phyloP scores from a whole-genome alignment of 2,888 invertebrate species.

The Acronicta psi region DNA sequence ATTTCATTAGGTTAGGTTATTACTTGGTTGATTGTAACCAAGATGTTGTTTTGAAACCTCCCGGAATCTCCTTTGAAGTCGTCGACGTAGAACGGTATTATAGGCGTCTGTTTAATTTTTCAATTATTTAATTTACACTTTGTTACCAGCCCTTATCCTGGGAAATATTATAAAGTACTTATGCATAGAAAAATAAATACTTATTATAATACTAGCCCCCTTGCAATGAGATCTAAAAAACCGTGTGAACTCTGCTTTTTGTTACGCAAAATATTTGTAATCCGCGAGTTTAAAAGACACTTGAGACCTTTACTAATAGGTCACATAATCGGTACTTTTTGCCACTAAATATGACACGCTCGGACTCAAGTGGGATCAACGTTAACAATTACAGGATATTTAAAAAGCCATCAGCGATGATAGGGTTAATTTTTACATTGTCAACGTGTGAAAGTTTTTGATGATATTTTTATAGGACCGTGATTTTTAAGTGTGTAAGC shows the following conservation, averaged over 20 bases:
- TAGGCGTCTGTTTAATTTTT: too few species aligned
- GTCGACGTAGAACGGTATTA: too few species aligned
- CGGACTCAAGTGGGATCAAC: slow-evolving; percentile 78
- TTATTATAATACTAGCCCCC: too few species aligned
- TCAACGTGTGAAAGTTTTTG: slow-evolving; percentile 43
- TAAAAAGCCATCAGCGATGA: slow-evolving; percentile 60
- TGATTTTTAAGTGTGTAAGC: slow-evolving; percentile 24
- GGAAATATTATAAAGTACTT: too few species aligned
- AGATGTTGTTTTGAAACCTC: too few species aligned
- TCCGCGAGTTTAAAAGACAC: slow-evolving; percentile 67
- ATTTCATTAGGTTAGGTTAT: too few species aligned
- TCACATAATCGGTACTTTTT: slow-evolving; percentile 53
- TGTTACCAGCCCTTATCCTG: too few species aligned
- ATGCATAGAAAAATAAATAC: too few species aligned
- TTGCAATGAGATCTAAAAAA: slow-evolving; percentile 16
- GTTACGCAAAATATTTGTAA: slow-evolving; percentile 37
- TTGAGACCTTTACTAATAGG: slow-evolving; percentile 48
- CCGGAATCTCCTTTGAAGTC: too few species aligned
- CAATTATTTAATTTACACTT: too few species aligned
- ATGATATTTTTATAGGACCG: slow-evolving; percentile 34
- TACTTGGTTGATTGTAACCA: too few species aligned
- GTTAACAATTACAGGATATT: slow-evolving; percentile 69
- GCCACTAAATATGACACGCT: slow-evolving; percentile 74
- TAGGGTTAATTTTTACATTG: slow-evolving; percentile 51
- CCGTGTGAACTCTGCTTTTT: slow-evolving; percentile 49